Percentiles rank a stretch among this genome's conserved stretches.
These are phyloP conservation scores for Ispidina picta DNA, from an alignment of 2,797 vertebrate species.

Conservation along the genomic window DNA sequence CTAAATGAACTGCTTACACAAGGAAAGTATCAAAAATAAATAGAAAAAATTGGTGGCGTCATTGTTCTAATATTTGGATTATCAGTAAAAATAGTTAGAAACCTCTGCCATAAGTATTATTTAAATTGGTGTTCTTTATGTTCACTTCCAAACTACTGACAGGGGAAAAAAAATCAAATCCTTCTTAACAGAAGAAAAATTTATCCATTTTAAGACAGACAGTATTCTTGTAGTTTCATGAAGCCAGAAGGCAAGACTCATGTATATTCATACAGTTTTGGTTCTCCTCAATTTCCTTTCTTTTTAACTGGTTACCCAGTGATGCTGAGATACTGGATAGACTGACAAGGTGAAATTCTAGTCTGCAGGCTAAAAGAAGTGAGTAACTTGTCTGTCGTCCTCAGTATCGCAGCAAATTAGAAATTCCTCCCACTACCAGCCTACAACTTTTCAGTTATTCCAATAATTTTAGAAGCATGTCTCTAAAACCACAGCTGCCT, in stretches of 20 bases:
- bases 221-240: background rate
- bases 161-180: background rate
- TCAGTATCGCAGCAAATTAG: background rate
- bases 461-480: background rate
- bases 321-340: background rate
- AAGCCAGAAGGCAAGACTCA: background rate
- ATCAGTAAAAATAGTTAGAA: background rate
- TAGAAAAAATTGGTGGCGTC: background rate
- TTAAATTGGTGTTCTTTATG: background rate
- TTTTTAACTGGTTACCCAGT: background rate
- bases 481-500: conserved; percentile 13
- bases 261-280: background rate
- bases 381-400: background rate
- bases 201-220: background rate
- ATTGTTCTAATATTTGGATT: background rate
- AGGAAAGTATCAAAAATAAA: background rate
- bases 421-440: conserved; percentile 10
- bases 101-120: background rate
- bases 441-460: conserved; percentile 7
- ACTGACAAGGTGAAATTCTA: background rate
- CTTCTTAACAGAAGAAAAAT: background rate
- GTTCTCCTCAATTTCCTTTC: background rate
- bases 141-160: background rate
- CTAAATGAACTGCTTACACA: background rate
- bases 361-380: background rate